These are phyloP conservation scores for Holotrichia oblita DNA, from an alignment of 1,140 invertebrate species.

Conservation along the genomic window DNA sequence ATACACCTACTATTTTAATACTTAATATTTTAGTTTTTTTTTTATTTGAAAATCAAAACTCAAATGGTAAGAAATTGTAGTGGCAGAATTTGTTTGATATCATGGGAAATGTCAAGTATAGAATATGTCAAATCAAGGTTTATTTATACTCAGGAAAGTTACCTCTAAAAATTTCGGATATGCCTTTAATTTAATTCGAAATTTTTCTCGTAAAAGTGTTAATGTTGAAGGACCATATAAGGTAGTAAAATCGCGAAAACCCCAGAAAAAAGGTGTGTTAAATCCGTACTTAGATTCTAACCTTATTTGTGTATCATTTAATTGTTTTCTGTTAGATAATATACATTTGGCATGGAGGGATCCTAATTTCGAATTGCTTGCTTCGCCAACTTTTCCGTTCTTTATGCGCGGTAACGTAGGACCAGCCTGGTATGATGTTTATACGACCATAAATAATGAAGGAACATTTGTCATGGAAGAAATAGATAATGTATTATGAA, in stretches of 20 bases:
- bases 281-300: slow-evolving; percentile 35
- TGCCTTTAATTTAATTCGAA: slow-evolving; percentile 41
- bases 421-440: slow-evolving; percentile 67
- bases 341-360: slow-evolving; percentile 56
- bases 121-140: slow-evolving; percentile 55
- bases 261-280: slow-evolving; percentile 47
- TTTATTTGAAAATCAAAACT: too few species aligned
- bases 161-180: slow-evolving; percentile 20
- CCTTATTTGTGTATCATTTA: slow-evolving; percentile 42
- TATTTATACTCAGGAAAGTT: slow-evolving; percentile 37
- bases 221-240: slow-evolving; percentile 52
- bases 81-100: background rate
- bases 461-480: slow-evolving; percentile 56
- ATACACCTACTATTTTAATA: too few species aligned
- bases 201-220: slow-evolving; percentile 54
- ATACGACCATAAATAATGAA: slow-evolving; percentile 61
- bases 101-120: slow-evolving; percentile 24
- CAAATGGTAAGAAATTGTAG: too few species aligned
- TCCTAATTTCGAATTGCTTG: slow-evolving; percentile 71
- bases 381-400: slow-evolving; percentile 69
- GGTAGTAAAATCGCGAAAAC: slow-evolving; percentile 49
- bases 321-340: slow-evolving; percentile 46
- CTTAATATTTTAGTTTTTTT: too few species aligned
- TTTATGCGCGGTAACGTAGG: slow-evolving; percentile 77
- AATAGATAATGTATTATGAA: slow-evolving; percentile 50